phyloP scores from a whole-genome alignment of 2,113 vertebrate species.

The Sigmodon hispidus region DNA sequence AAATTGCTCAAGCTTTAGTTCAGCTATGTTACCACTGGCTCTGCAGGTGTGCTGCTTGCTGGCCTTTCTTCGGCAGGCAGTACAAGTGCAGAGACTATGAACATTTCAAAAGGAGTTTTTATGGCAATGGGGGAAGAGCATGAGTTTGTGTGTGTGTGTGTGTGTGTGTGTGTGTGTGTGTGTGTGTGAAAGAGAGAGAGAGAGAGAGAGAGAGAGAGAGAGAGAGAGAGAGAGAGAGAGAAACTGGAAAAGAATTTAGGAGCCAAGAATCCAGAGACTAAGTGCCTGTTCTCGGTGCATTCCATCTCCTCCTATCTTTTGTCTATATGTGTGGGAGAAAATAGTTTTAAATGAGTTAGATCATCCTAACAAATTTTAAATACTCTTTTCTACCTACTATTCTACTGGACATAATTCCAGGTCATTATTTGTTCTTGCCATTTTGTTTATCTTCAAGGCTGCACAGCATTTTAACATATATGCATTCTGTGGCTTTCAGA shows the following conservation, averaged over 20 bases:
- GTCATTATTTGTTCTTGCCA: neutral
- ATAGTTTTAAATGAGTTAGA: neutral
- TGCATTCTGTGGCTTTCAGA: neutral
- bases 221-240: neutral
- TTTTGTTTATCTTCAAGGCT: neutral
- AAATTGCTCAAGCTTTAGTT: conserved; percentile 44
- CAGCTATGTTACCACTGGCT: conserved; percentile 6
- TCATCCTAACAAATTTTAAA: conserved; percentile 8
- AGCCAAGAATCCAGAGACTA: neutral
- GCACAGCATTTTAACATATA: neutral
- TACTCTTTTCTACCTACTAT: neutral
- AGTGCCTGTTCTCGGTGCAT: neutral
- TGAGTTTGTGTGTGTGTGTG: too few species aligned
- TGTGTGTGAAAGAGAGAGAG: too few species aligned
- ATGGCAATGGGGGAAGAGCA: neutral
- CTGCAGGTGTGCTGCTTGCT: neutral
- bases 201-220: too few species aligned
- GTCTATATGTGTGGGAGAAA: neutral
- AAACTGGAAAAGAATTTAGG: neutral
- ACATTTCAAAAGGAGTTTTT: neutral
- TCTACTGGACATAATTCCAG: neutral
- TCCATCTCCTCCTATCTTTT: neutral
- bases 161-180: too few species aligned
- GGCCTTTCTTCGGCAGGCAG: neutral
- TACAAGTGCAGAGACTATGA: neutral